phyloP scores from a whole-genome alignment of 2,797 vertebrate species.

The Morelia viridis region DNA sequence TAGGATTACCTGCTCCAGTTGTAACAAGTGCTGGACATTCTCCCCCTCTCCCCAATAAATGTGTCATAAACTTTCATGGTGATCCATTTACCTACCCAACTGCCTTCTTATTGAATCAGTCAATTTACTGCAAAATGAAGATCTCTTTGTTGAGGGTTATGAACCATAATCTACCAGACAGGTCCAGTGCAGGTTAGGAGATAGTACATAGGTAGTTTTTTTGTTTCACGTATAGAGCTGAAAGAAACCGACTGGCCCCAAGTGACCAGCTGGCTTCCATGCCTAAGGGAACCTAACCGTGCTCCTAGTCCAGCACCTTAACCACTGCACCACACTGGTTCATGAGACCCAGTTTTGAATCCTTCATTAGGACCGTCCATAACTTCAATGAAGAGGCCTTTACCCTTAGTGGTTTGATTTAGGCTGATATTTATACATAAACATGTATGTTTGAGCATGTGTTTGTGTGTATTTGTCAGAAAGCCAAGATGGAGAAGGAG shows the following conservation, averaged over 20 bases:
- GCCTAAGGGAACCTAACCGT: not conserved
- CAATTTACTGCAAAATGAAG: no score
- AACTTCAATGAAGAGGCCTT: not conserved
- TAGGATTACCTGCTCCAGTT: no score
- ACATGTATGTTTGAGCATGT: not conserved
- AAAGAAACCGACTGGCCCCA: not conserved
- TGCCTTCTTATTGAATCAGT: no score
- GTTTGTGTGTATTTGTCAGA: not conserved
- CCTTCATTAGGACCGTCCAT: not conserved
- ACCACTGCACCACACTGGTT: not conserved
- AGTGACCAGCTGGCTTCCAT: not conserved
- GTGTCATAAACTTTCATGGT: no score
- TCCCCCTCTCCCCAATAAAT: no score
- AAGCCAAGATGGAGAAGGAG: not conserved
- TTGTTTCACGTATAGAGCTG: not conserved
- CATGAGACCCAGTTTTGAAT: not conserved
- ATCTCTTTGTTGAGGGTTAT: not conserved
- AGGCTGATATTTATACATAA: not conserved
- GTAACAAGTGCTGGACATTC: no score
- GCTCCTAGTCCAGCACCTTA: not conserved
- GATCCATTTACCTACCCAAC: no score
- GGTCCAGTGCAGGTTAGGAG: not conserved
- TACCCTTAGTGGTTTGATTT: not conserved
- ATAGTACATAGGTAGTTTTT: not conserved
- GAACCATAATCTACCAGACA: not conserved